Conservation (phyloP, 2,888 invertebrate species). For the Sesia bembeciformis region DNA sequence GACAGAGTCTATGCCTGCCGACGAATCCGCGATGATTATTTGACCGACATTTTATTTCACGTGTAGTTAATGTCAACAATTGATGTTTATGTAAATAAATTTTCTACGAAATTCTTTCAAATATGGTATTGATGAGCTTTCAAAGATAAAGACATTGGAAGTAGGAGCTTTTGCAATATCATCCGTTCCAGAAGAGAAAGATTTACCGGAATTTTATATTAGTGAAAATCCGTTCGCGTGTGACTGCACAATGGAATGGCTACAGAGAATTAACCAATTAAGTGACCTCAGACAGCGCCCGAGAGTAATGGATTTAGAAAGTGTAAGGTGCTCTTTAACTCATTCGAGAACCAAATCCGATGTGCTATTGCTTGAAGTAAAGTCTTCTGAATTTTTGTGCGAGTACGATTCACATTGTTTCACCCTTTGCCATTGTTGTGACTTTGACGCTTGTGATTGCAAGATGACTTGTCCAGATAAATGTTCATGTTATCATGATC, state of each 20-base stretch:
- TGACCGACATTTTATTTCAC: too few species aligned
- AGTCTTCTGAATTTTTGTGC: constrained; percentile 86
- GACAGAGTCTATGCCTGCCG: too few species aligned
- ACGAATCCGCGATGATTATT: too few species aligned
- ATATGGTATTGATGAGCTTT: too few species aligned
- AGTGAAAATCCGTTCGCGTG: constrained; percentile 89
- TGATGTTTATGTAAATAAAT: too few species aligned
- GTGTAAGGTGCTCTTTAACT: constrained; percentile 84
- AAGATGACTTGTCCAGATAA: constrained; percentile 92
- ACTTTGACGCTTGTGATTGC: constrained; percentile 93
- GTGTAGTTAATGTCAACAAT: too few species aligned
- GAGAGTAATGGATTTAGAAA: constrained; percentile 85
- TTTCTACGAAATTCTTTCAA: too few species aligned
- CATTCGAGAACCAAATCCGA: constrained; percentile 78
- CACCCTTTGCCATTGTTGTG: constrained; percentile 90
- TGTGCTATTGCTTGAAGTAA: constrained; percentile 78
- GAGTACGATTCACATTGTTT: constrained; percentile 89
- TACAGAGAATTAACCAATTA: constrained; percentile 85
- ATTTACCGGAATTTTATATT: constrained; percentile 85
- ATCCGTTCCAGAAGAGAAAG: constrained; percentile 77
- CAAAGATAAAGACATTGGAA: constrained; percentile 81
- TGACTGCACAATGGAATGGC: constrained; percentile 92
- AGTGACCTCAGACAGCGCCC: constrained; percentile 83
- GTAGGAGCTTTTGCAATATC: constrained; percentile 81
- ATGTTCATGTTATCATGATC: constrained; percentile 91